phyloP scores from a whole-genome alignment of 2,113 vertebrate species.

The Drymodes brunneopygia region DNA sequence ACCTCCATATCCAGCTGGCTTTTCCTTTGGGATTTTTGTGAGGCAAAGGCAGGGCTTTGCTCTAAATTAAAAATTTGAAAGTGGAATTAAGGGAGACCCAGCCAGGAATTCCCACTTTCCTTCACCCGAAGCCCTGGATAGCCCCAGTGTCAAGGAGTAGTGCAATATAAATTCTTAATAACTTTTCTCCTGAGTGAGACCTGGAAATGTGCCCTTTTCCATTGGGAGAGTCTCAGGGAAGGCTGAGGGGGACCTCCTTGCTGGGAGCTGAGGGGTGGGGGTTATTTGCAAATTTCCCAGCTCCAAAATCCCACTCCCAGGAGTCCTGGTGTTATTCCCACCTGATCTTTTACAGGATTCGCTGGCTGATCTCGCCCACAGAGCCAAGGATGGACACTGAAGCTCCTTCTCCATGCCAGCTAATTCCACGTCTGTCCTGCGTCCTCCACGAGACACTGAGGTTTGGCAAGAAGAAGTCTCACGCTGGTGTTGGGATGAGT shows the following conservation, averaged over 20 bases:
- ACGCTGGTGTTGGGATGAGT: neutral
- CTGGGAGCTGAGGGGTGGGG: fast-evolving
- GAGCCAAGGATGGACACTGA: neutral
- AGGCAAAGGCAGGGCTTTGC: neutral
- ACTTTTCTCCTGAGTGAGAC: neutral
- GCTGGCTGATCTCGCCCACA: neutral
- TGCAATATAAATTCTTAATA: neutral
- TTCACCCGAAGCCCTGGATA: neutral
- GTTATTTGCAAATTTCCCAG: neutral
- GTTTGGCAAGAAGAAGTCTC: neutral
- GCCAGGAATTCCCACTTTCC: neutral
- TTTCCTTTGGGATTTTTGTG: fast-evolving
- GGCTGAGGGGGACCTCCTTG: neutral
- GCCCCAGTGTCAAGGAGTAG: fast-evolving
- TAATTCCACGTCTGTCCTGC: neutral
- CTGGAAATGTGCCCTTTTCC: neutral
- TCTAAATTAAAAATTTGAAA: neutral
- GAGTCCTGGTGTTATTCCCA: neutral
- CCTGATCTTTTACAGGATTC: too few species aligned
- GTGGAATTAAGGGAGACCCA: neutral
- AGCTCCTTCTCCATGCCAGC: neutral
- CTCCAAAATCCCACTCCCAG: neutral
- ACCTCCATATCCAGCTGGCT: neutral
- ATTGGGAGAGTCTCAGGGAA: neutral
- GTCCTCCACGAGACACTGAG: neutral